A percentile compares a stretch with the other conserved stretches of the same genome.
Conservation (phyloP, 37 sponge, comb jelly and placozoan species). For the Cliona cf. orientalis region DNA sequence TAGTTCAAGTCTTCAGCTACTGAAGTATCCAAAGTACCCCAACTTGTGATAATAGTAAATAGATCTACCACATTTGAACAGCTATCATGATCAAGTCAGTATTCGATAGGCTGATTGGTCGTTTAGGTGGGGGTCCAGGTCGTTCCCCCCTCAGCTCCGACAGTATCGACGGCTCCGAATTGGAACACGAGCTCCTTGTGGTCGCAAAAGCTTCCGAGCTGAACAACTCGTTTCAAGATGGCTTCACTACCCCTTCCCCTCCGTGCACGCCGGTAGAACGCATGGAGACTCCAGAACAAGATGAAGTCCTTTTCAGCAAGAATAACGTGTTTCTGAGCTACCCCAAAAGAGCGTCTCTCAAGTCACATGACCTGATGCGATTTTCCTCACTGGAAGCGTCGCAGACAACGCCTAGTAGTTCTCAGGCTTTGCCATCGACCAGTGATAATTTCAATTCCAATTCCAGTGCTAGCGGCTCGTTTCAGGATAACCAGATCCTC, state of each 20-base stretch:
- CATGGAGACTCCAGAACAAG: conserved; percentile 14
- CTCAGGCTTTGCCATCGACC: too few relatives aligned
- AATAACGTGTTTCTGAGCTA: conserved; percentile 54
- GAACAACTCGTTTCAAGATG: neutral
- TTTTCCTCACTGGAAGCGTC: neutral
- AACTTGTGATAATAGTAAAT: too few relatives aligned
- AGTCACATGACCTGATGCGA: neutral
- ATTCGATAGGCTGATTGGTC: neutral
- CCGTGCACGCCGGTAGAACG: neutral
- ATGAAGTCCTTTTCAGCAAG: conserved; percentile 59
- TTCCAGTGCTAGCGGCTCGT: neutral
- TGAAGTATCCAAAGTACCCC: too few relatives aligned
- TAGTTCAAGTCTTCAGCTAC: too few relatives aligned
- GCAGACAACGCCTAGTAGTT: neutral
- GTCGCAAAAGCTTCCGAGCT: neutral
- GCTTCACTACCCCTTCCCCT: neutral
- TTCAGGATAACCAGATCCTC: neutral
- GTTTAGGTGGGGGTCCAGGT: too few relatives aligned
- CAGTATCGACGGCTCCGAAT: neutral
- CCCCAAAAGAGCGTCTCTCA: too few relatives aligned
- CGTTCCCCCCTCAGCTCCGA: too few relatives aligned
- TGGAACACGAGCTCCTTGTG: neutral
- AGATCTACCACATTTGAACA: neutral
- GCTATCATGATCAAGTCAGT: neutral
- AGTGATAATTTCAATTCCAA: too few relatives aligned